Evolutionary conservation across 2,797 vertebrate species (phyloP).

Genomic region (Kryptopterus vitreolus): DNA sequence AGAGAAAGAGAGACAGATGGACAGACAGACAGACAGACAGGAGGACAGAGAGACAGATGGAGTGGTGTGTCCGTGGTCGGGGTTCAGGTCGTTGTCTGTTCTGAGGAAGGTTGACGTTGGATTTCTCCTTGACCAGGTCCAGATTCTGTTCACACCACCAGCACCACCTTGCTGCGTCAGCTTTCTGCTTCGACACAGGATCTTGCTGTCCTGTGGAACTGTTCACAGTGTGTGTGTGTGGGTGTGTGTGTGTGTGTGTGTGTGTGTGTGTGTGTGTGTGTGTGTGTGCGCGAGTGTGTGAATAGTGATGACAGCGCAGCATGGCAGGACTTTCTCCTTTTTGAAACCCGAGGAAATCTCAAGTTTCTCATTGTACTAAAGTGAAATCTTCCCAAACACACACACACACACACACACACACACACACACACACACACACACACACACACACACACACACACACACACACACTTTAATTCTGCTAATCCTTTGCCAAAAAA

Average conservation of each 20-base stretch:
- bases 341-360: neutral
- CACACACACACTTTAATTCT: constrained; percentile 30
- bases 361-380: neutral
- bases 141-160: neutral
- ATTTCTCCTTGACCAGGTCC: neutral
- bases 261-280: neutral
- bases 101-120: too few species aligned
- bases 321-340: neutral
- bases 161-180: neutral
- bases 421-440: constrained; percentile 14
- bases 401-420: constrained; percentile 18
- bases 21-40: too few species aligned
- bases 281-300: neutral
- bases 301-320: constrained; percentile 3
- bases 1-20: too few species aligned
- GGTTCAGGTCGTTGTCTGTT: too few species aligned
- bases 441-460: constrained; percentile 27
- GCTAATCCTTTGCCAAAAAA: constrained; percentile 37
- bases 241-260: neutral
- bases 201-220: neutral
- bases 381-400: constrained; percentile 23
- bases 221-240: neutral
- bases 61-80: too few species aligned
- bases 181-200: neutral
- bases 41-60: too few species aligned